Conservation (phyloP, 2,113 vertebrate species). For the Neoarius graeffei region DNA sequence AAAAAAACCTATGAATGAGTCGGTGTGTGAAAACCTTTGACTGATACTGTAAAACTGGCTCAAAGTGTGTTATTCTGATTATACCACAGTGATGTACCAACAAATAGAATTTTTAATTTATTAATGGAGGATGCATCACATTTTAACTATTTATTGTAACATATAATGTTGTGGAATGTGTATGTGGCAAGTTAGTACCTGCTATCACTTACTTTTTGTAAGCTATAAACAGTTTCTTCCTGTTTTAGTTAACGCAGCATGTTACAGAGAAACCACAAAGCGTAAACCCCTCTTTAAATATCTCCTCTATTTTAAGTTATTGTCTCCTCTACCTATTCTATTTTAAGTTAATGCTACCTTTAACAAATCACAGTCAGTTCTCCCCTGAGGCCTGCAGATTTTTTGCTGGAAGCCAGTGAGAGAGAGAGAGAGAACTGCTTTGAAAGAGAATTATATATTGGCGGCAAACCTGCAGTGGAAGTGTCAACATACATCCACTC, state of each 20-base stretch:
- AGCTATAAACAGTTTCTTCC: background rate
- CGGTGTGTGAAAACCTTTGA: no score
- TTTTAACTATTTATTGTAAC: background rate
- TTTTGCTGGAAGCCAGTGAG: background rate
- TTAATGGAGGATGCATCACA: background rate
- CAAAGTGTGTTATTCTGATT: no score
- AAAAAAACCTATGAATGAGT: no score
- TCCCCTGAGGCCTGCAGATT: background rate
- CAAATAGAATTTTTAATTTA: background rate
- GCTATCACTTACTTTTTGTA: background rate
- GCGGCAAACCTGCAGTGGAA: background rate
- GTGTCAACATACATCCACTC: no score
- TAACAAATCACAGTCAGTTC: background rate
- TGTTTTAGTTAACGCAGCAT: background rate
- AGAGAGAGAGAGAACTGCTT: background rate
- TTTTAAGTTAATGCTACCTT: background rate
- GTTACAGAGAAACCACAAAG: background rate
- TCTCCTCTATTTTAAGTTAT: background rate
- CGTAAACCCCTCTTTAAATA: background rate
- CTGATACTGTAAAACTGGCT: no score
- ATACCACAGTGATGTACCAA: background rate
- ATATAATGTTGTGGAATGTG: background rate
- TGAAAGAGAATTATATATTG: background rate
- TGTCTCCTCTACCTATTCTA: no score
- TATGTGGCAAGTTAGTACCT: background rate